These are phyloP conservation scores for Eurytoma adleriae DNA, from an alignment of 2,888 invertebrate genomes.

Conservation along the genomic window DNA sequence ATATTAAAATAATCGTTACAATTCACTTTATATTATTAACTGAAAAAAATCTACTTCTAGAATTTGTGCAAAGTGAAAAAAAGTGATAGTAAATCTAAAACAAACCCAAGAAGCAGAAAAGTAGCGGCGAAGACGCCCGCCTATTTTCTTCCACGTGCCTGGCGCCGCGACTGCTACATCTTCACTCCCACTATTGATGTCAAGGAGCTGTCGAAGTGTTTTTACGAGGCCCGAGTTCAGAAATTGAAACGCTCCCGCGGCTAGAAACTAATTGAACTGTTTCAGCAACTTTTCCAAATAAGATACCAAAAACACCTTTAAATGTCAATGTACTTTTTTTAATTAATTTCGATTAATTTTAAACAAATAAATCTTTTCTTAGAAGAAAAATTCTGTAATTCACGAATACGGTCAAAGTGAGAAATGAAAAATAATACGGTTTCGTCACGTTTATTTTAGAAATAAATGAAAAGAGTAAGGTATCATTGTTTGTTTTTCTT, in stretches of 20 bases:
- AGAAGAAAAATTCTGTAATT: too few species aligned
- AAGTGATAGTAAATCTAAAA: not conserved
- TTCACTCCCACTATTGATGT: constrained; percentile 41
- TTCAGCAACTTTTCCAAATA: constrained; percentile 24
- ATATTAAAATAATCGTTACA: too few species aligned
- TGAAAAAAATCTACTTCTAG: too few species aligned
- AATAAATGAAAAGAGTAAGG: too few species aligned
- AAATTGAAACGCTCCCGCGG: constrained; percentile 26
- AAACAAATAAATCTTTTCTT: too few species aligned
- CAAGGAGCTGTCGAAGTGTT: constrained; percentile 46
- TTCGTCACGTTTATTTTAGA: too few species aligned
- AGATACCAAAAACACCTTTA: not conserved
- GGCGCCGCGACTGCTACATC: constrained; percentile 21
- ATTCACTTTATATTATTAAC: too few species aligned
- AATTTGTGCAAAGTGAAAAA: too few species aligned
- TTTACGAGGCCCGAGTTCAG: constrained; percentile 33
- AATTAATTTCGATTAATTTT: not conserved
- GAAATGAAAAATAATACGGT: too few species aligned
- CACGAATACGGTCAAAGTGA: too few species aligned
- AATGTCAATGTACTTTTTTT: not conserved
- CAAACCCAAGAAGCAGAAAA: not conserved
- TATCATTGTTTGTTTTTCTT: too few species aligned
- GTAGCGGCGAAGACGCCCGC: not conserved
- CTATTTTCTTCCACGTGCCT: constrained; percentile 13
- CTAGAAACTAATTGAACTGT: constrained; percentile 26